Conservation (phyloP, 1,140 invertebrate species). For the Pemphigus obesinymphae region DNA sequence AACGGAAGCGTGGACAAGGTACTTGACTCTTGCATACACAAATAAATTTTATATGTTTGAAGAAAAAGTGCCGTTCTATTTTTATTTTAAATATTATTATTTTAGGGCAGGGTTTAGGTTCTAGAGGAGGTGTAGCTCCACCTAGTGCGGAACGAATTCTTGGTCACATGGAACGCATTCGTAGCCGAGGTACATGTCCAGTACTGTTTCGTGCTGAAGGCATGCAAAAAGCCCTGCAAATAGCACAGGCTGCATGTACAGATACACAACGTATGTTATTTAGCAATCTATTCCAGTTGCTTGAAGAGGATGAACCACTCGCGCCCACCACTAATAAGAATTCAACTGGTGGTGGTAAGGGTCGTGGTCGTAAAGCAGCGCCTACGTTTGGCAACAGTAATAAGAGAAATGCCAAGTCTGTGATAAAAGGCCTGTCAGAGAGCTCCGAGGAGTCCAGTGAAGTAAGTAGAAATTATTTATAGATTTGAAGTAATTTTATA, state of each 20-base stretch:
- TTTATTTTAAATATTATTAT: not conserved
- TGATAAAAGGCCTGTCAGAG: slow-evolving; percentile 57
- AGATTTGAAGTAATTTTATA: slow-evolving; percentile 43
- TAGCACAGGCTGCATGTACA: slow-evolving; percentile 71
- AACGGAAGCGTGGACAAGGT: slow-evolving; percentile 68
- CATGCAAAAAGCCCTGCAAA: slow-evolving; percentile 82
- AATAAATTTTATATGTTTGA: not conserved
- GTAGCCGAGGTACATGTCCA: slow-evolving; percentile 62
- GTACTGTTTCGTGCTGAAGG: slow-evolving; percentile 72
- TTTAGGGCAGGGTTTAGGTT: slow-evolving; percentile 44
- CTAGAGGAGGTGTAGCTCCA: slow-evolving; percentile 52
- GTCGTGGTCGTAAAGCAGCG: slow-evolving; percentile 52
- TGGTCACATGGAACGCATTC: slow-evolving; percentile 84
- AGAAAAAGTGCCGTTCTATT: not conserved
- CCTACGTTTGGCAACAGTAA: slow-evolving; percentile 47
- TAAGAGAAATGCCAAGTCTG: slow-evolving; percentile 52
- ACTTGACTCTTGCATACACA: not conserved
- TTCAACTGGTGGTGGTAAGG: slow-evolving; percentile 48
- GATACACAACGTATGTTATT: slow-evolving; percentile 79
- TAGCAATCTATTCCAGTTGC: slow-evolving; percentile 83
- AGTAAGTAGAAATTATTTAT: slow-evolving; percentile 53
- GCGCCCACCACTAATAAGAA: slow-evolving; percentile 48
- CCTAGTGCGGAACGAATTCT: slow-evolving; percentile 77
- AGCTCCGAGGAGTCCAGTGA: slow-evolving; percentile 77
- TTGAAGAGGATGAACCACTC: slow-evolving; percentile 72